Base-by-base conservation (phyloP, 2,113 vertebrate species). In the Pleuronectes platessa region DNA sequence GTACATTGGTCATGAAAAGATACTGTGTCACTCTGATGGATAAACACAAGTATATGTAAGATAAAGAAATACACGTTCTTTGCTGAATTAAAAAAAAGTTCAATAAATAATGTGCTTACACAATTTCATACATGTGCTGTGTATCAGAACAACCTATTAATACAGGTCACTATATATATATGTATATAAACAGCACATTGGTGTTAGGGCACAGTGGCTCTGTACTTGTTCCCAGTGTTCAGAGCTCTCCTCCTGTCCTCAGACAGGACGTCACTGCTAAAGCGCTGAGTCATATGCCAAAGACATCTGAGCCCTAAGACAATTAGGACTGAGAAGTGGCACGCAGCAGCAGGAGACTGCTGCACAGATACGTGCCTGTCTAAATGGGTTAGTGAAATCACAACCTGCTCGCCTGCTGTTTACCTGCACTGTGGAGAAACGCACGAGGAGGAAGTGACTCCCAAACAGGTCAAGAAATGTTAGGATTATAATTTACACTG, bases 241-340 rank as follows among this genome's bases (percentile, higher is more conserved):
- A 45, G 23, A 55, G 56, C 74, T 54, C 58, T 68, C 71, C 74
- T 65, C 31, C 61, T 78, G 71, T 83, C 61, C 51, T 76, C 59
- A 54, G 66, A 82, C 59, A 65, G 20, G 63, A 86, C 63, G 61
- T 79, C 89, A 89, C 73, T 12, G 61, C 53, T 83, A 78, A 86
- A 88, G 59, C n/a, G 81, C 77, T 79, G 83, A 90, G 74, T 92
- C 87, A 89, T 84, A 81, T 73, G 79, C 61, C 71, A 82, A 79
- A 81, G 78, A 71, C 85, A 79, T 86, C 60, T 84, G 89, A 88
- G 76, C 84, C 27, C 14, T 83, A 84, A 91, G 20, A 86, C 89
- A 80, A 89, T 85, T 89, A 89, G 69, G 72, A 40, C 78, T 81
- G 70, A 88, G 83, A 83, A 71, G 75, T 59, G 81, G 68, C 76